Base-by-base conservation (phyloP, 2,797 vertebrate species). In the Gambusia yucatana region DNA sequence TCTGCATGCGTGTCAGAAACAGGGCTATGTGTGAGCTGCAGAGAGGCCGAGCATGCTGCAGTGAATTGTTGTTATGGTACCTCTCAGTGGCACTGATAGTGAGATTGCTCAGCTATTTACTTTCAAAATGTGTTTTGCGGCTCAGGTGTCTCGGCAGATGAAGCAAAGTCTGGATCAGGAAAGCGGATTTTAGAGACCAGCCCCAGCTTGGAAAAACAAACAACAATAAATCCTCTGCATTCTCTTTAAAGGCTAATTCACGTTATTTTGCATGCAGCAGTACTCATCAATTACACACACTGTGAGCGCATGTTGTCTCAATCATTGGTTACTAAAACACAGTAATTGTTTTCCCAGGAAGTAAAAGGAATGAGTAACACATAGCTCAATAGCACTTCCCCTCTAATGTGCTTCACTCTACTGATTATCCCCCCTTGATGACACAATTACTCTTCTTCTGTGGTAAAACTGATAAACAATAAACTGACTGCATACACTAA, bases 271-370 rank as follows among this genome's bases (percentile, higher is more conserved):
- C 82, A 90, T 82, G 86, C 74, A 72, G 81, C 78, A 75, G 52
- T 36, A 39, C 84, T 72, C 84, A 88, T 90, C 87, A 92, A 89
- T 93, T 92, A 91, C 89, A 90, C 79, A 89, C 75, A 88, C 84
- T 77, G 80, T 82, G 84, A 86, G 84, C 61, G 25, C 87, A 84
- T 90, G 87, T 86, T 85, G 90, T 90, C 91, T 92, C 90, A 91
- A 89, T 93, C 91, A 88, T 89, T 85, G 89, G 92, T 89, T 94
- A 92, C 87, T 93, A 88, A 91, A 94, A 93, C 92, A 92, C 85
- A 88, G 91, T 95, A 95, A 95, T 94, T 94, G 91, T 94, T 94
- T 93, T 93, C 90, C 77, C 77, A 92, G 91, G 87, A 94, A 92
- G 86, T 82, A 88, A 88, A 85, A 90, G 84, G 86, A 91, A 90